These are phyloP conservation scores for Xiphorhynchus erythropygius DNA, from an alignment of 2,797 vertebrate genomes.

Conservation along the genomic window DNA sequence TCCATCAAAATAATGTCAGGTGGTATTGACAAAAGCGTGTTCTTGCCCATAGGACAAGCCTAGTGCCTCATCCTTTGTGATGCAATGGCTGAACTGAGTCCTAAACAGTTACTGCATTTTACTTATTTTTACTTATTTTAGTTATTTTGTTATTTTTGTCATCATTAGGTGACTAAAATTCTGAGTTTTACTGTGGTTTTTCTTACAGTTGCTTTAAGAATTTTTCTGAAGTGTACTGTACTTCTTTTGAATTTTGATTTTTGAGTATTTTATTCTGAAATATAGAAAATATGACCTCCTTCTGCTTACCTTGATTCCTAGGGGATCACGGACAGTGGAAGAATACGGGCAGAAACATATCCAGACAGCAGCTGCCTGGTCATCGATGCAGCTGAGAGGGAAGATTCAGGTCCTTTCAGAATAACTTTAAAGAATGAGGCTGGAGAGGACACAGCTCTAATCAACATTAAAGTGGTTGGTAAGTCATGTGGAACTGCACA, in stretches of 20 bases:
- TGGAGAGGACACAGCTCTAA: constrained; percentile 88
- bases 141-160: not conserved
- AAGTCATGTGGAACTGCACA: constrained; percentile 59
- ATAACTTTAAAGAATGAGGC: constrained; percentile 96
- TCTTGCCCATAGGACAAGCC: not conserved
- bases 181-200: not conserved
- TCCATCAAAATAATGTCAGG: not conserved
- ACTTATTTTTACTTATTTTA: not conserved
- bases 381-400: constrained; percentile 92
- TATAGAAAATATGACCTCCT: not conserved
- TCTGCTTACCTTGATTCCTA: constrained; percentile 55
- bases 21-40: not conserved
- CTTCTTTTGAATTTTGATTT: not conserved
- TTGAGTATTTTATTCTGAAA: not conserved
- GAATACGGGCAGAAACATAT: constrained; percentile 88
- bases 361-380: constrained; percentile 91
- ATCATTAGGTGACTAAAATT: not conserved
- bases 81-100: not conserved
- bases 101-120: not conserved
- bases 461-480: constrained; percentile 98
- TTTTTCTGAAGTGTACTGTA: not conserved
- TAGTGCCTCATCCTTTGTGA: not conserved
- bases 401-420: constrained; percentile 91
- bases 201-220: not conserved
- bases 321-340: constrained; percentile 89